These are phyloP conservation scores for Coregonus sp. DNA, from an alignment of 2,797 vertebrate species.

Conservation along the genomic window DNA sequence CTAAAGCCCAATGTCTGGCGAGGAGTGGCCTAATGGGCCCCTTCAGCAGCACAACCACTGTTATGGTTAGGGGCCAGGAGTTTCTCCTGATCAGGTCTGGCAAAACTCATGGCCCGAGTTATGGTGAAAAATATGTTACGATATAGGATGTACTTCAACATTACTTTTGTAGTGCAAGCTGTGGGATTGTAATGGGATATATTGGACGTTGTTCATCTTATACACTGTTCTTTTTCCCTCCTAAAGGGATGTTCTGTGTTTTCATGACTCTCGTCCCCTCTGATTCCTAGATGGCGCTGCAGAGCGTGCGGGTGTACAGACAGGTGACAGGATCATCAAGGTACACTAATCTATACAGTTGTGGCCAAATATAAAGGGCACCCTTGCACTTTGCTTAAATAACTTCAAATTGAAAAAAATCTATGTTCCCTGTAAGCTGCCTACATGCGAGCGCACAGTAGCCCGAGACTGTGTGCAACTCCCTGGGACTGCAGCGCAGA, in stretches of 20 bases:
- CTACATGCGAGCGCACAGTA: too few species aligned
- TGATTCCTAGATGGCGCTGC: constrained; percentile 91
- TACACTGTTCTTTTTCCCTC: background rate
- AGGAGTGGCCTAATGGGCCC: constrained; percentile 72
- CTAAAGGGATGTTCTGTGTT: background rate
- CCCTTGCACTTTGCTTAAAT: too few species aligned
- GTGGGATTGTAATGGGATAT: background rate
- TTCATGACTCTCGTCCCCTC: background rate
- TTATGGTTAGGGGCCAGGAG: constrained; percentile 50
- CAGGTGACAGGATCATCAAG: constrained; percentile 95
- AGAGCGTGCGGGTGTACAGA: constrained; percentile 98
- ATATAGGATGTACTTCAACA: background rate
- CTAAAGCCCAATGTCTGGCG: constrained; percentile 73
- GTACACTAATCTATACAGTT: constrained; percentile 48
- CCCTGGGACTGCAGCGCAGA: too few species aligned
- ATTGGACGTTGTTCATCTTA: too few species aligned
- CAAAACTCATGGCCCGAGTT: background rate
- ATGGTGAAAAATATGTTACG: background rate
- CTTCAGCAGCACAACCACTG: constrained; percentile 61
- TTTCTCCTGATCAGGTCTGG: background rate
- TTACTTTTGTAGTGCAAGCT: background rate
- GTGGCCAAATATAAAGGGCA: too few species aligned
- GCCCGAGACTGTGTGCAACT: too few species aligned
- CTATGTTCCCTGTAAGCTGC: too few species aligned
- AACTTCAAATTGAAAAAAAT: too few species aligned